Evolutionary conservation across 2,797 vertebrate genomes (phyloP), one percentile per base, ranked within the genome.

Genomic region (Paratrypauchen microcephalus): DNA sequence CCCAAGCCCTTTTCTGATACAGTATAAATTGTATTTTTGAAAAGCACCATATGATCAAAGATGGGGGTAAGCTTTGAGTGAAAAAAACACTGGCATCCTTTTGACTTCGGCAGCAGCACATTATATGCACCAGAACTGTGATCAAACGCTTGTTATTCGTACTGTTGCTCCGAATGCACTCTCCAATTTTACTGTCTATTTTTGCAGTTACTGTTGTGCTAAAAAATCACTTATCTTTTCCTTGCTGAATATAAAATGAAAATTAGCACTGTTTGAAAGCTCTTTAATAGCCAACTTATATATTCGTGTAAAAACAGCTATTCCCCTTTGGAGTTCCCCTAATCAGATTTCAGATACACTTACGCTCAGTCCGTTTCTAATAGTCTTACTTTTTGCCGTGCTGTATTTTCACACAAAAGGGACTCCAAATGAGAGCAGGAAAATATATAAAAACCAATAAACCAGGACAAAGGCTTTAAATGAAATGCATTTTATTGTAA

Each of bases 251-350:
- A 78, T 73, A n/a, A 70, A 72, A 87, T 80, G 71, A 77, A 81
- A 87, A 77, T 72, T 69, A 80, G 83, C 59, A 82, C 78, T 45
- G 57, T 85, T 73, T 86, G 80, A 85, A 84, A 83, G 71, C 74
- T 55, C 71, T 86, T 84, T 89, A 92, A 89, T 89, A 41, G 16
- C 79, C 83, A 73, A 76, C 75, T 90, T 73, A 68, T 79, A 81
- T 60, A 75, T 89, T 76, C 60, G 47, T 74, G 65, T 79, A 73
- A 82, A 81, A 80, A 70, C 66, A 74, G 36, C 39, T 5, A 16
- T 68, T 68, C 79, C 75, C 68, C 74, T 75, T 77, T 77, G 62
- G 81, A 75, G 85, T 73, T 74, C 55, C 79, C 73, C 79, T 87
- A 87, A 87, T 88, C 80, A 84, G 76, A 83, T 88, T 87, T 84